Percentiles rank a stretch among this genome's conserved stretches.
These are phyloP conservation scores for Papilio xuthus DNA, from an alignment of 1,140 invertebrate genomes.

Conservation along the genomic window DNA sequence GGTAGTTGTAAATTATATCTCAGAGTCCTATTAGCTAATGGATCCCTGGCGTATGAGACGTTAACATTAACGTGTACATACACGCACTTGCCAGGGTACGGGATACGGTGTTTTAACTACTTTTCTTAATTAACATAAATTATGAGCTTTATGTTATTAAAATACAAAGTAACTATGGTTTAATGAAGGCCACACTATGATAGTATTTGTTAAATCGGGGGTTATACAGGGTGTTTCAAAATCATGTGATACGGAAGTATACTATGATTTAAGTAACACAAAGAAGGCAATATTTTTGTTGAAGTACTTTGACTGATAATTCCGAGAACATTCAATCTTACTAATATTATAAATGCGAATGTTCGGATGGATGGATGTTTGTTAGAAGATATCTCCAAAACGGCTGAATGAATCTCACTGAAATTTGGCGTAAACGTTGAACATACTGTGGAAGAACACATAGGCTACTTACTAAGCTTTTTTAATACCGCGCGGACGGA, in stretches of 20 bases:
- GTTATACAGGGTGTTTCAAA: background rate
- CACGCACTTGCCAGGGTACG: background rate
- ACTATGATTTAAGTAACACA: background rate
- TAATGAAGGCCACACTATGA: too few species aligned
- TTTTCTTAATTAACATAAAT: background rate
- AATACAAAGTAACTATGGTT: too few species aligned
- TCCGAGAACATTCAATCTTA: background rate
- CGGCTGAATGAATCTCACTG: too few species aligned
- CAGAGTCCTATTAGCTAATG: slow-evolving; percentile 1
- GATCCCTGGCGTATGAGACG: background rate
- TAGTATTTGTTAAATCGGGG: too few species aligned
- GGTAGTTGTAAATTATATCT: background rate
- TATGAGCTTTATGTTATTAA: background rate
- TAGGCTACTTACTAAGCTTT: too few species aligned
- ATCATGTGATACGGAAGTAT: background rate
- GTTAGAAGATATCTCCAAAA: too few species aligned
- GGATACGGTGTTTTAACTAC: background rate
- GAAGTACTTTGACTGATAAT: background rate
- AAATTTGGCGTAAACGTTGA: too few species aligned
- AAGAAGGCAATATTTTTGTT: background rate
- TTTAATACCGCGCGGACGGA: too few species aligned
- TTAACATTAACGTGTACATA: too few species aligned
- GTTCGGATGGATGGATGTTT: too few species aligned
- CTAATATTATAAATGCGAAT: too few species aligned
- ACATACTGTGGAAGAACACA: too few species aligned